Percentiles rank a stretch among this genome's conserved stretches.
Evolutionary conservation across 1,140 invertebrate species (phyloP).

Genomic region (Gerris buenoi): DNA sequence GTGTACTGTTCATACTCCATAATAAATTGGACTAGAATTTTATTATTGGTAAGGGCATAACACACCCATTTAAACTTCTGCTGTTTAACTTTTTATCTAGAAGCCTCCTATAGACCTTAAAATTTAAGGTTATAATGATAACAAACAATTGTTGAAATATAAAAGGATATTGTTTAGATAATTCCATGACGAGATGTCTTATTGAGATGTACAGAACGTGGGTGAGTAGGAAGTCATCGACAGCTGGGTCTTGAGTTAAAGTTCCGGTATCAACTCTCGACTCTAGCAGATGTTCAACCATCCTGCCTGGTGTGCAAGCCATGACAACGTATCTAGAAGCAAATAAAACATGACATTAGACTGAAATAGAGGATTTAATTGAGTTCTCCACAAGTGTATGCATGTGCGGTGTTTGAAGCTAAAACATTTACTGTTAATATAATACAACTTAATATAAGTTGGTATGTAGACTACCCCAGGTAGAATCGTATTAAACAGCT

Average conservation of each 20-base stretch:
- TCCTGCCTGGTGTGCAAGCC: slow-evolving; percentile 75
- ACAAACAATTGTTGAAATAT: no score
- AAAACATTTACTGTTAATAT: not conserved
- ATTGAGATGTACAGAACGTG: slow-evolving; percentile 74
- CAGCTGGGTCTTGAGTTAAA: slow-evolving; percentile 44
- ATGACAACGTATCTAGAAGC: slow-evolving; percentile 64
- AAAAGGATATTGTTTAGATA: slow-evolving; percentile 64
- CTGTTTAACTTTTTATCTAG: no score
- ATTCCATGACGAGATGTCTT: slow-evolving; percentile 54
- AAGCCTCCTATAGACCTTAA: no score
- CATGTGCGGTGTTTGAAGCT: not conserved
- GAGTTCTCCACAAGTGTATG: not conserved
- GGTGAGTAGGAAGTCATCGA: slow-evolving; percentile 77
- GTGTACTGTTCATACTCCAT: no score
- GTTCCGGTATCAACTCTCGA: slow-evolving; percentile 45
- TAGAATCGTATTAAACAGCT: no score
- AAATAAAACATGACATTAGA: not conserved
- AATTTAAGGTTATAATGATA: no score
- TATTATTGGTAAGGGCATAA: no score
- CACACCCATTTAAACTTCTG: no score
- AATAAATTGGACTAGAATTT: no score
- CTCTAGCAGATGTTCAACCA: slow-evolving; percentile 73
- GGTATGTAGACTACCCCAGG: no score
- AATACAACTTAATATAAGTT: no score
- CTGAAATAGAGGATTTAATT: no score